Conservation (phyloP, 2,888 invertebrate species). For the Dione juno region DNA sequence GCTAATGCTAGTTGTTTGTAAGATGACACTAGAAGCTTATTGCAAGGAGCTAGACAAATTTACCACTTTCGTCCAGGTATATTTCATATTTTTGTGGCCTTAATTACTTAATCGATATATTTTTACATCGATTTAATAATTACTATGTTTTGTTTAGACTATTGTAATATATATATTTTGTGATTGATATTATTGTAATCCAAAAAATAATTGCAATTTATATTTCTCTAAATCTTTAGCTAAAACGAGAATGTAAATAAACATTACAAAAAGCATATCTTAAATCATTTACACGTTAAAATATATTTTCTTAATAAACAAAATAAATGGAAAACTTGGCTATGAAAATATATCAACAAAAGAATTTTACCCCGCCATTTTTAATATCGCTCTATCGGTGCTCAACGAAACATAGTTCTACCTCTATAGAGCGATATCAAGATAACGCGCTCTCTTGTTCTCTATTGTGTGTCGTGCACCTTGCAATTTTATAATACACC, state of each 20-base stretch:
- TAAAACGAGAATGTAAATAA: background rate
- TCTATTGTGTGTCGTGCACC: conserved; percentile 27
- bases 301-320: background rate
- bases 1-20: conserved; percentile 19
- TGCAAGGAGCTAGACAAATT: background rate
- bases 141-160: no score
- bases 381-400: conserved; percentile 18
- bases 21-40: conserved; percentile 10
- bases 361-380: conserved; percentile 17
- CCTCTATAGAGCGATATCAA: conserved; percentile 34
- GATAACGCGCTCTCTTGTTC: conserved; percentile 37
- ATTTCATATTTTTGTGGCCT: background rate
- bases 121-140: conserved; percentile 2
- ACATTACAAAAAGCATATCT: background rate
- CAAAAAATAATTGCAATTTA: no score
- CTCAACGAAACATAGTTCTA: conserved; percentile 11
- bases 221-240: no score
- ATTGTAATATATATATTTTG: no score
- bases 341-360: background rate
- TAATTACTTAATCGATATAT: conserved; percentile 2
- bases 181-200: no score
- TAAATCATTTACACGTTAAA: background rate
- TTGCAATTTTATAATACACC: conserved; percentile 12
- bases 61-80: background rate
- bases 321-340: background rate